Base-by-base conservation (phyloP, 2,888 invertebrate genomes). In the Protodeltote pygarga region DNA sequence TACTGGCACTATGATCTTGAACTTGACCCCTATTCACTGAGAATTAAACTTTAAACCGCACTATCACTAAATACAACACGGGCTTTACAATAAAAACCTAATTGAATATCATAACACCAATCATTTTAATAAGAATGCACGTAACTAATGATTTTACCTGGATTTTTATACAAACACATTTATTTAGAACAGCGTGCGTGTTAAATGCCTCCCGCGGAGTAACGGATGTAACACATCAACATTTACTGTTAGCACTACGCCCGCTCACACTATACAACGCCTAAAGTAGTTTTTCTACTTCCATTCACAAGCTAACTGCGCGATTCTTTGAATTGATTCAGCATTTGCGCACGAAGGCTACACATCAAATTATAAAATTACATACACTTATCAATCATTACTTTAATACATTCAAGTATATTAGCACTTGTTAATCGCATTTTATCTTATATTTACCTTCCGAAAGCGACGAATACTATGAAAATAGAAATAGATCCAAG, bases 151-250 rank as follows among this genome's bases (percentile, higher is more conserved):
- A 57, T 57, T 46, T 65, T 76, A 77, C 75, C 72, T 77, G 67
- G 47, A 57, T 42, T 46, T 28, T 10, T 21, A 53, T 34, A 61
- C 50, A 57, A 50, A 62, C 50, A 38, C 33, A 28, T 42, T 9
- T 0, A 39, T 33, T 51, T 59, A 64, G n/a, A 62, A 61, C 58
- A 40, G 55, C 39, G 53, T 46, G 46, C 48, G 47, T 50, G 51
- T 28, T 34, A 50, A 34, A 52, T 69, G 63, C 71, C 84, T 75
- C 84, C 83, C 82, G 72, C 82, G 44, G 61, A 72, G 74, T 79
- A 85, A 81, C 87, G 85, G 88, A 79, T 73, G 79, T 82, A 77
- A 73, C 78, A 82, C 79, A 80, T 79, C 63, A 59, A 68, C 68
- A 65, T 80, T 75, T 80, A 85, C 83, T 79, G 84, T 85, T 85